Conservation (phyloP, 2,797 vertebrate species). For the Leuciscus waleckii region DNA sequence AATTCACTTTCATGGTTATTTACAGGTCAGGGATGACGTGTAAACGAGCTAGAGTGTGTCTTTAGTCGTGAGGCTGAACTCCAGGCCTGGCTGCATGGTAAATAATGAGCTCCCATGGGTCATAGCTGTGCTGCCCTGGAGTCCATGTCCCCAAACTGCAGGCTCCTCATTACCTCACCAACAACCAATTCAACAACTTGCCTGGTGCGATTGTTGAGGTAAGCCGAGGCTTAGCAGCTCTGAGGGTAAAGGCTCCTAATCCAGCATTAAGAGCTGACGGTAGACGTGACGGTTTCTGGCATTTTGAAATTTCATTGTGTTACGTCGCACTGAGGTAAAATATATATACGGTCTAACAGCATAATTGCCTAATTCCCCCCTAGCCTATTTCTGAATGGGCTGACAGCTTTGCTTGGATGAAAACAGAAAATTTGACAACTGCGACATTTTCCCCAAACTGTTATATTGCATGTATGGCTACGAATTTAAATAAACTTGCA, state of each 20-base stretch:
- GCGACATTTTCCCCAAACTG: conserved; percentile 44
- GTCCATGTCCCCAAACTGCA: conserved; percentile 54
- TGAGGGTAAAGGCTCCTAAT: conserved; percentile 41
- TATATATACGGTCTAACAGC: conserved; percentile 58
- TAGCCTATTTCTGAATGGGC: conserved; percentile 48
- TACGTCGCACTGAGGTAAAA: conserved; percentile 48
- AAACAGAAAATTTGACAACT: conserved; percentile 54
- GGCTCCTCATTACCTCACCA: conserved; percentile 66
- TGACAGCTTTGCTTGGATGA: conserved; percentile 54
- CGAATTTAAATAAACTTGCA: conserved; percentile 11
- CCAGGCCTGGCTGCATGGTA: conserved; percentile 60
- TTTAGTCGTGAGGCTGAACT: conserved; percentile 49
- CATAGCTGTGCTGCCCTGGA: conserved; percentile 60
- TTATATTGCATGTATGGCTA: conserved; percentile 6
- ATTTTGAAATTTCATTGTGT: conserved; percentile 48
- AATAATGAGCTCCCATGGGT: conserved; percentile 76
- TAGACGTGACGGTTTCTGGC: conserved; percentile 11
- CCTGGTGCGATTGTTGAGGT: conserved; percentile 14
- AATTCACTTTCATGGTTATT: conserved; percentile 63
- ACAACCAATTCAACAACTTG: conserved; percentile 57
- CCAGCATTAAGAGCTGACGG: conserved; percentile 23
- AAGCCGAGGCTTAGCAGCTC: conserved; percentile 39
- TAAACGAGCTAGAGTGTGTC: conserved; percentile 53
- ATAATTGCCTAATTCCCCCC: conserved; percentile 57
- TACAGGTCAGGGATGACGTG: conserved; percentile 61